A percentile compares a stretch with the other conserved stretches of the same genome.
phyloP scores from a whole-genome alignment of 1,140 invertebrate genomes.

The Oppia nitens region DNA sequence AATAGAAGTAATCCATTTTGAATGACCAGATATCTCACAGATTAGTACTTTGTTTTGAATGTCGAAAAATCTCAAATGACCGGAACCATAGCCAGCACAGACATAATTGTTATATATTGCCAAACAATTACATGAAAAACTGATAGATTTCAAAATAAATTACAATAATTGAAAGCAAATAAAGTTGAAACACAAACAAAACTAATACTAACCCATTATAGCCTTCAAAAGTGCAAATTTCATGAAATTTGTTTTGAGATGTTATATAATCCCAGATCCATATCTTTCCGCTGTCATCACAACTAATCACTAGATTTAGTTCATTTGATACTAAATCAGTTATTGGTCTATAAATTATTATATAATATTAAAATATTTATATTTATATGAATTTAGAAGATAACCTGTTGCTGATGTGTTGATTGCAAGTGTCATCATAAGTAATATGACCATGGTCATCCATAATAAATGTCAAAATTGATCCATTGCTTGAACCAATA shows the following conservation, averaged over 20 bases:
- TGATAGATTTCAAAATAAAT: too few relatives aligned
- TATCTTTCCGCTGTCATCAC: neutral
- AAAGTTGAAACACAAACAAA: neutral
- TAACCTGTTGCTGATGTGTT: neutral
- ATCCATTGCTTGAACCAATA: neutral
- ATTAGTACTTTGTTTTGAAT: conserved; percentile 24
- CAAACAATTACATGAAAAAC: conserved; percentile 25
- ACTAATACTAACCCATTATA: neutral
- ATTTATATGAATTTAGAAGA: too few relatives aligned
- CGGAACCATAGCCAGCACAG: conserved; percentile 31
- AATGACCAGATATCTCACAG: conserved; percentile 33
- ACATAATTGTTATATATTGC: conserved; percentile 26
- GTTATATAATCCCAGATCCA: neutral
- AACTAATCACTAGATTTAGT: neutral
- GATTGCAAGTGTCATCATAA: neutral
- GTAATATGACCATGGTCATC: neutral
- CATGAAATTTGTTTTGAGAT: neutral
- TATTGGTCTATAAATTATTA: neutral
- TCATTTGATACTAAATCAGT: neutral
- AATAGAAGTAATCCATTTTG: conserved; percentile 31
- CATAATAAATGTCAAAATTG: neutral
- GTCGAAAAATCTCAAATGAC: conserved; percentile 32
- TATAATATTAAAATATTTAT: too few relatives aligned
- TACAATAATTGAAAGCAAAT: too few relatives aligned
- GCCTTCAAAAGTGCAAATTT: neutral